Conservation (phyloP, 2,113 vertebrate genomes). For the Nerophis lumbriciformis region DNA sequence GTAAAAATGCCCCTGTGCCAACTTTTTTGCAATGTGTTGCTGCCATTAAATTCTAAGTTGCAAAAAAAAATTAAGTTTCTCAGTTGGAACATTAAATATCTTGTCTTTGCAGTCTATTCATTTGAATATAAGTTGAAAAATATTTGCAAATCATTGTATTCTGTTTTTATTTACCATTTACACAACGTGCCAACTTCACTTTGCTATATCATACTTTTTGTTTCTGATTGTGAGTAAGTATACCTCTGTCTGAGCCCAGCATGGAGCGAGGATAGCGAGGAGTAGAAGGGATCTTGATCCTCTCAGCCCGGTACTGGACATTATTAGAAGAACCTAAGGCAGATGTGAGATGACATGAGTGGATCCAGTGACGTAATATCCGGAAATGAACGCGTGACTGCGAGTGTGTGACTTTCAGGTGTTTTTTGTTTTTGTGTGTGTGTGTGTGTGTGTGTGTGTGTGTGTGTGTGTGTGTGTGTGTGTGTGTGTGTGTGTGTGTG, state of each 20-base stretch:
- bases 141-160: too few species aligned
- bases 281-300: slow-evolving; percentile 95
- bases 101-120: too few species aligned
- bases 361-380: slow-evolving; percentile 3
- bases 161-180: too few species aligned
- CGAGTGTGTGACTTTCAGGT: slow-evolving; percentile 12
- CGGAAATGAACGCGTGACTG: slow-evolving; percentile 4
- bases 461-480: slow-evolving; percentile 31
- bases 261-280: slow-evolving; percentile 90
- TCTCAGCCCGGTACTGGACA: slow-evolving; percentile 88
- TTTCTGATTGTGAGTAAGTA: too few species aligned
- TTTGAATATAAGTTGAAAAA: too few species aligned
- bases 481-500: slow-evolving; percentile 31
- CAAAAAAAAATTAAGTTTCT: too few species aligned
- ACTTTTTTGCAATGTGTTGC: too few species aligned
- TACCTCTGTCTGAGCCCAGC: slow-evolving; percentile 93
- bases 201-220: too few species aligned
- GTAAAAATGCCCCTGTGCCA: too few species aligned
- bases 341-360: neutral
- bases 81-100: too few species aligned
- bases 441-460: slow-evolving; percentile 45
- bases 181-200: too few species aligned
- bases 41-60: too few species aligned
- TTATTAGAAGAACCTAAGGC: slow-evolving; percentile 85
- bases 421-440: slow-evolving; percentile 1